Conservation (phyloP, 2,797 vertebrate genomes). For the Enteromius unitaeniatus region DNA sequence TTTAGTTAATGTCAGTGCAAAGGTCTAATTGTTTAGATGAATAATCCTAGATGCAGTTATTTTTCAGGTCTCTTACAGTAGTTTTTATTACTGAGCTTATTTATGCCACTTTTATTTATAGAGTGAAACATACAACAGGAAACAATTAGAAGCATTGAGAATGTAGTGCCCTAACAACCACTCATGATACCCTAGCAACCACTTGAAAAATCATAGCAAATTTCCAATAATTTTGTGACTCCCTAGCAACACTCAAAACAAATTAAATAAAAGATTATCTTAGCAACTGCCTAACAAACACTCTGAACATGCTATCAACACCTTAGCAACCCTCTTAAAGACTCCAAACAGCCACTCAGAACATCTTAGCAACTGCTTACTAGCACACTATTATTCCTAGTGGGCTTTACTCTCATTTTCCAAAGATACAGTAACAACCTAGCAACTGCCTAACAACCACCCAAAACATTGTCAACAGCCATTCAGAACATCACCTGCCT, state of each 20-base stretch:
- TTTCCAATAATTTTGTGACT: neutral
- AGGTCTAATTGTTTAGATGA: neutral
- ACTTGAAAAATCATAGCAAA: neutral
- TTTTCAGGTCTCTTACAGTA: neutral
- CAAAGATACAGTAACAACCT: neutral
- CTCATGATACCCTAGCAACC: neutral
- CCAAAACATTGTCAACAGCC: neutral
- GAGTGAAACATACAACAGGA: neutral
- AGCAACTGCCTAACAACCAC: too few relatives aligned
- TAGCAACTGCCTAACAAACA: neutral
- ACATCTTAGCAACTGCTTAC: neutral
- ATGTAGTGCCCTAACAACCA: neutral
- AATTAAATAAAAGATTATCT: neutral
- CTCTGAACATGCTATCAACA: too few relatives aligned
- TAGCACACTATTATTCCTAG: neutral
- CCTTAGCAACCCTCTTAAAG: neutral
- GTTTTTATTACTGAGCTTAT: conserved; percentile 8
- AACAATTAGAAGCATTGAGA: neutral
- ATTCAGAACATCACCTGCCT: neutral
- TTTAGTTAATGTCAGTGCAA: neutral
- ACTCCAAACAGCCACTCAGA: neutral
- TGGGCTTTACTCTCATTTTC: neutral
- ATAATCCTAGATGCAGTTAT: neutral
- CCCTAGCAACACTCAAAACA: too few relatives aligned
- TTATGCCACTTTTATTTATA: neutral